phyloP scores from a whole-genome alignment of 2,797 vertebrate genomes.

The Pseudochirops cupreus region DNA sequence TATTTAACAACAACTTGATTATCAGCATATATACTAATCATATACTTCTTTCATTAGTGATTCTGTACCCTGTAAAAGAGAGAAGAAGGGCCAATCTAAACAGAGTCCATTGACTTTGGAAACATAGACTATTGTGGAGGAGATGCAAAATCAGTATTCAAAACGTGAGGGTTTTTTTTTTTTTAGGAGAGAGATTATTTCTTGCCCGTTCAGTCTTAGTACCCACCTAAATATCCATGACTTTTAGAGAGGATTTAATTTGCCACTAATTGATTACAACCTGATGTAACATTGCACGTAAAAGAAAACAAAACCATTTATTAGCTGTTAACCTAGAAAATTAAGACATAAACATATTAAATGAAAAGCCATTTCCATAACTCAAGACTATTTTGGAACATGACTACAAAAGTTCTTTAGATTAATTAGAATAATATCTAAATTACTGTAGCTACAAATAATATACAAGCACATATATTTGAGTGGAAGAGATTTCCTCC shows the following conservation, averaged over 20 bases:
- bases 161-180: not conserved
- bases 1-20: slow-evolving; percentile 60
- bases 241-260: slow-evolving; percentile 68
- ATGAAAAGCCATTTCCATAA: slow-evolving; percentile 45
- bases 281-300: slow-evolving; percentile 63
- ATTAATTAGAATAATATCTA: slow-evolving; percentile 59
- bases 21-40: slow-evolving; percentile 22
- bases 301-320: slow-evolving; percentile 30
- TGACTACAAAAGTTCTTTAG: slow-evolving; percentile 63
- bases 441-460: slow-evolving; percentile 35
- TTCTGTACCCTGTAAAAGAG: not conserved
- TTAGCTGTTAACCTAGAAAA: slow-evolving; percentile 57
- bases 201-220: slow-evolving; percentile 55
- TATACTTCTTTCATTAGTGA: not conserved
- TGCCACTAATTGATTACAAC: slow-evolving; percentile 64
- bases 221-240: not conserved
- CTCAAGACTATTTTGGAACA: slow-evolving; percentile 48
- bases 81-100: not conserved
- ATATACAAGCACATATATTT: slow-evolving; percentile 60
- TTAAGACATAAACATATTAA: slow-evolving; percentile 48
- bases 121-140: not conserved
- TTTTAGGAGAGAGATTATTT: slow-evolving; percentile 33
- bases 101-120: not conserved
- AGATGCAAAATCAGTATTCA: not conserved
- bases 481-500: slow-evolving; percentile 38